Conservation (phyloP, 1,140 invertebrate species). For the Pararge aegeria region DNA sequence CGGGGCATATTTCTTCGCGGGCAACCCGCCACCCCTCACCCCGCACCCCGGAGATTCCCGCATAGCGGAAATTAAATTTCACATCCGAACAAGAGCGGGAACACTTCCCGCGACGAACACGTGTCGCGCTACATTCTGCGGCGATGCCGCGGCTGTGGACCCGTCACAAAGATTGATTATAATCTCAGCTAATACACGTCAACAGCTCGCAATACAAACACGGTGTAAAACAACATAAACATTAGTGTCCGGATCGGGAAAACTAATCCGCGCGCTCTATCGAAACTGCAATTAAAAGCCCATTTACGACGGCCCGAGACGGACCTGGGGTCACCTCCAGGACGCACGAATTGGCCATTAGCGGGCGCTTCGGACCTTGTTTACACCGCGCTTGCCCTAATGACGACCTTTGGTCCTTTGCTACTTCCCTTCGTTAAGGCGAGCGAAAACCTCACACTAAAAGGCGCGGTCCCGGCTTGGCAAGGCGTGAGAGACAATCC, state of each 20-base stretch:
- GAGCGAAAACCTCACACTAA: slow-evolving; percentile 78
- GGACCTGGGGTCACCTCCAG: slow-evolving; percentile 73
- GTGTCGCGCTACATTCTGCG: slow-evolving; percentile 55
- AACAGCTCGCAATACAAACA: neutral
- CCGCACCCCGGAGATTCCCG: slow-evolving; percentile 59
- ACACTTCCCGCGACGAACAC: slow-evolving; percentile 60
- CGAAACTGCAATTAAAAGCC: slow-evolving; percentile 78
- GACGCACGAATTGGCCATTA: slow-evolving; percentile 76
- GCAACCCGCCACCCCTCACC: slow-evolving; percentile 40
- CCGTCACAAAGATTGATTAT: slow-evolving; percentile 44
- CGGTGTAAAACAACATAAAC: slow-evolving; percentile 16
- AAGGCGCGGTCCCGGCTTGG: slow-evolving; percentile 64
- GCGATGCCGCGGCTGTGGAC: slow-evolving; percentile 35
- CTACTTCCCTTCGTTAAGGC: slow-evolving; percentile 80
- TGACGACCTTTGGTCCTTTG: slow-evolving; percentile 76
- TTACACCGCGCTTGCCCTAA: slow-evolving; percentile 80
- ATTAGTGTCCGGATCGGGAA: slow-evolving; percentile 30
- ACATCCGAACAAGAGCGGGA: slow-evolving; percentile 74
- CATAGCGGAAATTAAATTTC: slow-evolving; percentile 78
- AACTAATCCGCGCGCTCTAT: slow-evolving; percentile 74
- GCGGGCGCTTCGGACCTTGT: slow-evolving; percentile 77
- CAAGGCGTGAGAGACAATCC: slow-evolving; percentile 60
- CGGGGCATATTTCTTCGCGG: slow-evolving; percentile 75
- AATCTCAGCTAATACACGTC: slow-evolving; percentile 25
- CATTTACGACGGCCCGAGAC: slow-evolving; percentile 70